Evolutionary conservation across 2,797 vertebrate species (phyloP).

Genomic region (Furcifer pardalis): DNA sequence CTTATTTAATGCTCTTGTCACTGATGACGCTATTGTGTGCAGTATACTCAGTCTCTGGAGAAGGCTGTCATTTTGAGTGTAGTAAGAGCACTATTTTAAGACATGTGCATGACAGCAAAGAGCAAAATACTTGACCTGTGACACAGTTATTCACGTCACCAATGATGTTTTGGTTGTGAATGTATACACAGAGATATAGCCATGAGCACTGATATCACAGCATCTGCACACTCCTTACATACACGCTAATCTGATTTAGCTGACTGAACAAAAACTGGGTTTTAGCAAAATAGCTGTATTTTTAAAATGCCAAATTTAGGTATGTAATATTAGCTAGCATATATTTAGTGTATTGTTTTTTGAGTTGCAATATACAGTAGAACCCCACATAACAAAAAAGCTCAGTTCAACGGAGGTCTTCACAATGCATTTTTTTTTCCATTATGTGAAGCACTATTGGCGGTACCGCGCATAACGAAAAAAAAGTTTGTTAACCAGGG

Average conservation of each 20-base stretch:
- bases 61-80: slow-evolving; percentile 10
- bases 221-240: background rate
- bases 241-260: background rate
- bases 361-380: background rate
- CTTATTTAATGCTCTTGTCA: background rate
- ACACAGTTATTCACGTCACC: slow-evolving; percentile 15
- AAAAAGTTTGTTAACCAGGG: no score
- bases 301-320: background rate
- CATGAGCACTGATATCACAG: background rate
- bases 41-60: background rate
- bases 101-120: slow-evolving; percentile 24
- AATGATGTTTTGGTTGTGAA: background rate
- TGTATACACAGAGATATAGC: background rate
- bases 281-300: background rate
- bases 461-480: no score
- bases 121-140: slow-evolving; percentile 14
- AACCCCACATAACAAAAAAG: no score
- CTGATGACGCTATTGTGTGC: background rate
- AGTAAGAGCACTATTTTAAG: background rate
- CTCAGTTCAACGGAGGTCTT: no score
- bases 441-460: no score
- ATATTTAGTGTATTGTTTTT: background rate
- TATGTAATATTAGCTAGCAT: no score
- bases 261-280: background rate
- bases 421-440: no score